These are phyloP conservation scores for Drosophila seguyi DNA, from an alignment of 1,140 invertebrate species.

Conservation along the genomic window DNA sequence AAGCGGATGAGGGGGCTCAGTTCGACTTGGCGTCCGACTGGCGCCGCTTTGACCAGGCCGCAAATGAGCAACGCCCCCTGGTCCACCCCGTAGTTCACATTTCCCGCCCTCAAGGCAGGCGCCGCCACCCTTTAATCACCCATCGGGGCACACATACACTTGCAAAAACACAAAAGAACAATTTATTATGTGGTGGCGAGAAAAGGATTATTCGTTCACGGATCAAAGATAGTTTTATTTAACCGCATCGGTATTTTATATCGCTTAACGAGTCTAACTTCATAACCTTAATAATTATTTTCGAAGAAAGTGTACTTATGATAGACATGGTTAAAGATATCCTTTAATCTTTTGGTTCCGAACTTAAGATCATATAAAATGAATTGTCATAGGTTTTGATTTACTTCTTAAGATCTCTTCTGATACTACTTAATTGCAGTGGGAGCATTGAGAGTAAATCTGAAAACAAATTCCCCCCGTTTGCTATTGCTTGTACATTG, in stretches of 20 bases:
- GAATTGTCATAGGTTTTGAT: too few relatives aligned
- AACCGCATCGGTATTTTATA: background rate
- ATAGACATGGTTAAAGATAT: background rate
- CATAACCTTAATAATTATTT: background rate
- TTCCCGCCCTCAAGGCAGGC: conserved; percentile 11
- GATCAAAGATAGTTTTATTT: background rate
- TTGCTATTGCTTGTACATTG: background rate
- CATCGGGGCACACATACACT: conserved; percentile 15
- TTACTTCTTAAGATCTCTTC: too few relatives aligned
- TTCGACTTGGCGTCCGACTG: conserved; percentile 61
- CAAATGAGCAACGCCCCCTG: conserved; percentile 62
- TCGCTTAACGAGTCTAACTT: background rate
- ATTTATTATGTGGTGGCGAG: too few relatives aligned
- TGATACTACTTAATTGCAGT: too few relatives aligned
- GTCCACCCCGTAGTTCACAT: conserved; percentile 18
- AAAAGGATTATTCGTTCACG: background rate
- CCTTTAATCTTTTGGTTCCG: too few relatives aligned
- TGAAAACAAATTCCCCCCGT: background rate
- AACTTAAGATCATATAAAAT: too few relatives aligned
- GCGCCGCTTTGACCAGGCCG: conserved; percentile 72
- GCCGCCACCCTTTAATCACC: conserved; percentile 72
- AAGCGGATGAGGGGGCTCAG: conserved; percentile 8
- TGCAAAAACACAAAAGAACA: background rate
- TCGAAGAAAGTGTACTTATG: background rate
- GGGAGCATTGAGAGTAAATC: too few relatives aligned